Conservation (phyloP, 1,140 invertebrate genomes). For the Meloidogyne floridensis region DNA sequence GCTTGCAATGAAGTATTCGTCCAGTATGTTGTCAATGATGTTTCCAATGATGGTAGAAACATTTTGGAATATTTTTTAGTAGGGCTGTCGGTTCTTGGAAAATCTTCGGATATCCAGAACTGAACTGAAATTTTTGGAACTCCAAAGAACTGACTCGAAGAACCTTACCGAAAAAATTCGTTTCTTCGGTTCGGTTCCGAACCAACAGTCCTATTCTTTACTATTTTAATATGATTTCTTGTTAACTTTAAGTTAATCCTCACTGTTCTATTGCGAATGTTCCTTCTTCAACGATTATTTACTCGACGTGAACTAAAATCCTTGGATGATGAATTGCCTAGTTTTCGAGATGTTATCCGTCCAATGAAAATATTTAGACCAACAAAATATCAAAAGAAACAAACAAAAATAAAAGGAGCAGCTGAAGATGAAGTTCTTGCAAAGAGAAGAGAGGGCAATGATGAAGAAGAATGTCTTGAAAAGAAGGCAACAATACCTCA, state of each 20-base stretch:
- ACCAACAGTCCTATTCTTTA: too few relatives aligned
- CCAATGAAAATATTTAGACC: slow-evolving; percentile 18
- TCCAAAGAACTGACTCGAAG: too few relatives aligned
- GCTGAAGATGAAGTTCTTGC: background rate
- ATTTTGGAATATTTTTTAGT: background rate
- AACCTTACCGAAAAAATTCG: too few relatives aligned
- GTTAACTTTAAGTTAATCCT: slow-evolving; percentile 75
- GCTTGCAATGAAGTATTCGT: slow-evolving; percentile 55
- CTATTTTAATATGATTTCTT: background rate
- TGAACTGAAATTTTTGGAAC: too few relatives aligned
- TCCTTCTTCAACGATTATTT: slow-evolving; percentile 56
- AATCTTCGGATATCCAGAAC: too few relatives aligned
- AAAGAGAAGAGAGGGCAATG: background rate
- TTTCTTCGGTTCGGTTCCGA: too few relatives aligned
- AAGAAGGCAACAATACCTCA: background rate
- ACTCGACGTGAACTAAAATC: slow-evolving; percentile 41
- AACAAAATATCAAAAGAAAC: slow-evolving; percentile 9
- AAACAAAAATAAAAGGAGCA: background rate
- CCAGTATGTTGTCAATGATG: slow-evolving; percentile 41
- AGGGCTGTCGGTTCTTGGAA: too few relatives aligned
- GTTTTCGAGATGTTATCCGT: slow-evolving; percentile 25
- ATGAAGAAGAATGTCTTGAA: background rate
- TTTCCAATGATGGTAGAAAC: slow-evolving; percentile 67
- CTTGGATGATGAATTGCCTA: slow-evolving; percentile 45
- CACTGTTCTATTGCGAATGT: slow-evolving; percentile 91